These are phyloP conservation scores for Uria aalge DNA, from an alignment of 2,113 vertebrate species.

Conservation along the genomic window DNA sequence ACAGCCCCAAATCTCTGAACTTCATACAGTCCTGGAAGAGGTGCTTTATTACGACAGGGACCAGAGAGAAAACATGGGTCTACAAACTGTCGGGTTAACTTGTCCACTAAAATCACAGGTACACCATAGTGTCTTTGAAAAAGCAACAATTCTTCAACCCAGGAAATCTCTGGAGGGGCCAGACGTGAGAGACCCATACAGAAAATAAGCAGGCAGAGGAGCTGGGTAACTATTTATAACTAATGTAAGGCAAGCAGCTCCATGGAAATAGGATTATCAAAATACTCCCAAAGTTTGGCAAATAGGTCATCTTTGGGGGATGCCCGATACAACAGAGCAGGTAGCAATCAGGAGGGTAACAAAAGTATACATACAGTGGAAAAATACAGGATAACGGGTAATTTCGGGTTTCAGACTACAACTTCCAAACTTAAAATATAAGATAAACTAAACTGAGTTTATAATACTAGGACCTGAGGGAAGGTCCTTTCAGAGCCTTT, in stretches of 20 bases:
- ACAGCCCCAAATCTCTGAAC: background rate
- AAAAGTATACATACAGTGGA: background rate
- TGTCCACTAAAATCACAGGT: background rate
- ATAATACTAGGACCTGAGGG: background rate
- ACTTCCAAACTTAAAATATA: constrained; percentile 36
- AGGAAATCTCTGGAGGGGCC: background rate
- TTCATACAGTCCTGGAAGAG: background rate
- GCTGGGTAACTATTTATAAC: background rate
- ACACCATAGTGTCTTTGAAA: background rate
- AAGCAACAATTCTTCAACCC: background rate
- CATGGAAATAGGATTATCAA: background rate
- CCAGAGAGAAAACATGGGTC: background rate
- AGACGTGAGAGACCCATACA: background rate
- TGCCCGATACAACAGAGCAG: background rate
- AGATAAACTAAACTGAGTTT: constrained; percentile 11
- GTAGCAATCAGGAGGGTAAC: background rate
- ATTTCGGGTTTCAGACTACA: constrained; percentile 18
- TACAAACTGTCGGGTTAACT: background rate
- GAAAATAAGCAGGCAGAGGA: background rate
- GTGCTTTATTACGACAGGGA: background rate
- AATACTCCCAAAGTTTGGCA: background rate
- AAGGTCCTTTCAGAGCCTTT: background rate
- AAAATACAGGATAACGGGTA: background rate
- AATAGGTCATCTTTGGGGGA: background rate
- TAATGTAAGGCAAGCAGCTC: background rate